A percentile compares a stretch with the other conserved stretches of the same genome.
phyloP scores from a whole-genome alignment of 1,140 invertebrate genomes.

The Grapholita molesta region DNA sequence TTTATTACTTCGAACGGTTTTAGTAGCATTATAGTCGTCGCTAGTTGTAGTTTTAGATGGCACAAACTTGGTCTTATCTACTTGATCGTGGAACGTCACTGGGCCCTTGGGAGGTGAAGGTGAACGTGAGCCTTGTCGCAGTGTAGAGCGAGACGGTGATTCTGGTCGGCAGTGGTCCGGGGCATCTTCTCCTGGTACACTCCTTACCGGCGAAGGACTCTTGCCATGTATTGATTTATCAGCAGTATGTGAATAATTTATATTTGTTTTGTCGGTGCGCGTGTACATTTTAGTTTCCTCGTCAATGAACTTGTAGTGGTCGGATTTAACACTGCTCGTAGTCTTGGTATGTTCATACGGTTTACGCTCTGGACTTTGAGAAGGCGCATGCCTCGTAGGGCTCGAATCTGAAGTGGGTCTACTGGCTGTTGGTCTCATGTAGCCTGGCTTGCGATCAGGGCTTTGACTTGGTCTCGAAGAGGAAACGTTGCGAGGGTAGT shows the following conservation, averaged over 20 bases:
- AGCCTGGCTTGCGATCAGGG: conserved; percentile 34
- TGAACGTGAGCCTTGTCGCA: conserved; percentile 24
- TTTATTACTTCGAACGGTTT: not conserved
- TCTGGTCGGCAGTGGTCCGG: conserved; percentile 19
- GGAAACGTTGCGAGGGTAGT: not conserved
- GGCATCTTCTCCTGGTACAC: conserved; percentile 20
- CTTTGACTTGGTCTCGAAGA: conserved; percentile 24
- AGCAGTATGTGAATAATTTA: not conserved
- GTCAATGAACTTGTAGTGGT: conserved; percentile 59
- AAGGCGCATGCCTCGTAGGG: conserved; percentile 18
- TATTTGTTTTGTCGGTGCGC: conserved; percentile 27
- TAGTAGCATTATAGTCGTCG: not conserved
- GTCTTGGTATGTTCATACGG: conserved; percentile 14
- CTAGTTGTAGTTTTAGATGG: not conserved
- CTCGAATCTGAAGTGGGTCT: conserved; percentile 27
- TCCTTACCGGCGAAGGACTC: conserved; percentile 28
- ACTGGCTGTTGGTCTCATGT: conserved; percentile 50
- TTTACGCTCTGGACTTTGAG: conserved; percentile 27
- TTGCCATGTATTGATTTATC: conserved; percentile 17
- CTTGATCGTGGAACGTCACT: conserved; percentile 24
- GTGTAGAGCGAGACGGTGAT: conserved; percentile 13
- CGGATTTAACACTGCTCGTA: conserved; percentile 39
- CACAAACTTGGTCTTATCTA: not conserved
- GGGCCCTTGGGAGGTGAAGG: conserved; percentile 31
- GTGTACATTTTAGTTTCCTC: conserved; percentile 64